phyloP scores from a whole-genome alignment of 2,797 vertebrate species.

The Galago senegalensis region DNA sequence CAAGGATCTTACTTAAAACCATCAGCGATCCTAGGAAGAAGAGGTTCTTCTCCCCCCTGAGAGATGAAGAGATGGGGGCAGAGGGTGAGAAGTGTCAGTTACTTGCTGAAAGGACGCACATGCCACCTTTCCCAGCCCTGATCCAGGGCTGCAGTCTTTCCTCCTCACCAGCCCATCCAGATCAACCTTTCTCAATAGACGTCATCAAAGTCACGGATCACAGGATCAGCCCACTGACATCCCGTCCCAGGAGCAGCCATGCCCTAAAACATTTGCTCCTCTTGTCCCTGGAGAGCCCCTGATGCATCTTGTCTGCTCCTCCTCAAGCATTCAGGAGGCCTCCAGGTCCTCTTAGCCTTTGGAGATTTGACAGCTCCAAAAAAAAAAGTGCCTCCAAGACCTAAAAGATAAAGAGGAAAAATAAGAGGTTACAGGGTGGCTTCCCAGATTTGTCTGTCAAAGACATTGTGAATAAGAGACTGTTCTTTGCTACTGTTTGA shows the following conservation, averaged over 20 bases:
- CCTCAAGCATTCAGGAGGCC: neutral
- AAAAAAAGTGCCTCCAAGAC: neutral
- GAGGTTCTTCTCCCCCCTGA: neutral
- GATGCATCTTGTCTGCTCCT: neutral
- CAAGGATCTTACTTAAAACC: neutral
- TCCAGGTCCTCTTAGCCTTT: constrained; percentile 7
- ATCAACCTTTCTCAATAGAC: neutral
- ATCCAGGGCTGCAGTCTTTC: too few species aligned
- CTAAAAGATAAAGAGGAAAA: neutral
- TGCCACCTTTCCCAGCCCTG: neutral
- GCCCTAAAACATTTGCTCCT: neutral
- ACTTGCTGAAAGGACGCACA: neutral
- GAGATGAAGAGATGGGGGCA: neutral
- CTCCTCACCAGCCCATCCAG: neutral
- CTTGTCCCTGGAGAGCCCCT: neutral
- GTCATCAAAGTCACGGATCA: neutral
- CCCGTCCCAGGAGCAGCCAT: neutral
- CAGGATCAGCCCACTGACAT: neutral
- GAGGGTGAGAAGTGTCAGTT: neutral
- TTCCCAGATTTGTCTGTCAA: neutral
- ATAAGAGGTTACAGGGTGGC: neutral
- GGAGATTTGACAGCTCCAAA: neutral
- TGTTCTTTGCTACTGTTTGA: neutral
- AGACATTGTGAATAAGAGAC: neutral
- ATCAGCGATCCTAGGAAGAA: neutral